phyloP scores from a whole-genome alignment of 1,140 invertebrate species.

The Aporrectodea caliginosa region DNA sequence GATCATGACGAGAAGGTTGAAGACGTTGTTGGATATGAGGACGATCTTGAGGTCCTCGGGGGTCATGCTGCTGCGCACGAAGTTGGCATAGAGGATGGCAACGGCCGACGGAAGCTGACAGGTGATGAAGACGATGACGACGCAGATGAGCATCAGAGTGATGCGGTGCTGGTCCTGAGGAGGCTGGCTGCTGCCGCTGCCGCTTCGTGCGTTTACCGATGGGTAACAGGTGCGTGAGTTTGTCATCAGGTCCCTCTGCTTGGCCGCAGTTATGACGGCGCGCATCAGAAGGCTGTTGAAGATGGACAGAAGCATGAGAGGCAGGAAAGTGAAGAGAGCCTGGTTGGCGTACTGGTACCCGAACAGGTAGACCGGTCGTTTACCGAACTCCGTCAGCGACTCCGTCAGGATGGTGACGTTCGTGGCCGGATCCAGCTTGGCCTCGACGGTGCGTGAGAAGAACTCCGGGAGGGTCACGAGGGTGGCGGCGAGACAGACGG shows the following conservation, averaged over 20 bases:
- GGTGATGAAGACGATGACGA: constrained; percentile 29
- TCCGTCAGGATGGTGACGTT: background rate
- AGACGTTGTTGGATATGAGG: constrained; percentile 65
- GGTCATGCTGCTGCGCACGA: background rate
- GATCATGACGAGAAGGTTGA: constrained; percentile 67
- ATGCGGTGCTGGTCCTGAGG: constrained; percentile 17
- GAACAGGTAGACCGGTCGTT: constrained; percentile 35
- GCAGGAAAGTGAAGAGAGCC: constrained; percentile 66
- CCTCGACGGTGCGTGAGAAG: constrained; percentile 57
- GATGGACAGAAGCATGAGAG: constrained; percentile 64
- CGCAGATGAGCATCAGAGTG: constrained; percentile 25
- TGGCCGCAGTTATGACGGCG: constrained; percentile 24
- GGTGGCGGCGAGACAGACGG: constrained; percentile 62
- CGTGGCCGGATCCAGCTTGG: background rate
- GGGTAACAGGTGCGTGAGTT: constrained; percentile 65
- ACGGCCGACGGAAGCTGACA: constrained; percentile 22
- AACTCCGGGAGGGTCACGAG: constrained; percentile 65
- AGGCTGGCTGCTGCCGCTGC: background rate
- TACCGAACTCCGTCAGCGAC: background rate
- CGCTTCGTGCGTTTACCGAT: background rate
- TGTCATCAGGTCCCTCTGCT: constrained; percentile 48
- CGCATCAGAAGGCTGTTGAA: constrained; percentile 62
- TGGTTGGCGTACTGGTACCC: constrained; percentile 61
- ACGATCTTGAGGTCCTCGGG: background rate
- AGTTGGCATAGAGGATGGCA: background rate